Percentiles rank a stretch among this genome's conserved stretches.
Evolutionary conservation across 2,797 vertebrate species (phyloP).

Genomic region (Eulemur albifrons): DNA sequence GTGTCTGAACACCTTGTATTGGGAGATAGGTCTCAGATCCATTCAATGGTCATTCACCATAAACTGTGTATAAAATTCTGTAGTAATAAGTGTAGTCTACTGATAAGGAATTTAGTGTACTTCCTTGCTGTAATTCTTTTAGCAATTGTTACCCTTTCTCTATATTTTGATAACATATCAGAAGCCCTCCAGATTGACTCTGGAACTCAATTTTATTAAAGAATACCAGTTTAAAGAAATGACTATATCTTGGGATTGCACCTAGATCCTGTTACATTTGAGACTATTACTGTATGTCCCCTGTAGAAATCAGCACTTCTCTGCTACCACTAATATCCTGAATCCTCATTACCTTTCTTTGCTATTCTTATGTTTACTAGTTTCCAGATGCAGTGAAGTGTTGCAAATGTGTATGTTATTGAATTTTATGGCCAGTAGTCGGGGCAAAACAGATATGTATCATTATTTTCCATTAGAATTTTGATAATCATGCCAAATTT

Average conservation of each 20-base stretch:
- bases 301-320: neutral
- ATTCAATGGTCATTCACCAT: neutral
- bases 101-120: neutral
- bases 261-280: neutral
- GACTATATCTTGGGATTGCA: neutral
- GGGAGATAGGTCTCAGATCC: neutral
- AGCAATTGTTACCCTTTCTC: neutral
- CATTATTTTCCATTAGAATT: constrained; percentile 18
- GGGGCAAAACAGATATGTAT: neutral
- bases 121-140: neutral
- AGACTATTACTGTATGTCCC: neutral
- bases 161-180: neutral
- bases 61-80: neutral
- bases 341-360: neutral
- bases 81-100: neutral
- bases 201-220: neutral
- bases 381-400: neutral
- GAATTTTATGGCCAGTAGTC: neutral
- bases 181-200: neutral
- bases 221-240: neutral
- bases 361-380: neutral
- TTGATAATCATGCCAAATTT: neutral
- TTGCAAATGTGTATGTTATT: neutral
- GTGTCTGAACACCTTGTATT: neutral
- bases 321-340: neutral